These are phyloP conservation scores for Seira sanloemensis DNA, from an alignment of 2,888 invertebrate genomes.

Conservation along the genomic window DNA sequence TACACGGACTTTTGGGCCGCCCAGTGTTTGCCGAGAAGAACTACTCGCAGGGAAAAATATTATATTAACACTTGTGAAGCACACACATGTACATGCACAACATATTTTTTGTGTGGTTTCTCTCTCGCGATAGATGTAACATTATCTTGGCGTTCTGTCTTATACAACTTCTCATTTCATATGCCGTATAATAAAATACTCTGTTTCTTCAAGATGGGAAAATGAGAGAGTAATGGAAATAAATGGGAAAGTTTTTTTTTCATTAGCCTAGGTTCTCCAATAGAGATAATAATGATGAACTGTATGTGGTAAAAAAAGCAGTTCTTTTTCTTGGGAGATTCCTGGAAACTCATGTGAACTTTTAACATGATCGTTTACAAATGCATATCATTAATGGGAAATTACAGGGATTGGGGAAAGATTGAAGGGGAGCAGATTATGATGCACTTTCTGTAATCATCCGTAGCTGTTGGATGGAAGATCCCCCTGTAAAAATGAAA, in stretches of 20 bases:
- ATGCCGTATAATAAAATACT: constrained; percentile 2
- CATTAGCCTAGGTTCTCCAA: constrained; percentile 40
- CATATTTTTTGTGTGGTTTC: neutral
- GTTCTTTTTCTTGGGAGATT: constrained; percentile 6
- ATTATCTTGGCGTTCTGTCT: neutral
- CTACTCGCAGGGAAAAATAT: too few relatives aligned
- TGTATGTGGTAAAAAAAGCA: constrained; percentile 12
- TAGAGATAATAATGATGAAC: neutral
- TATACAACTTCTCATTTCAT: neutral
- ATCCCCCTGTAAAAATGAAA: too few relatives aligned
- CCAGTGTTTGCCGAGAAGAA: constrained; percentile 11
- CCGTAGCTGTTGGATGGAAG: too few relatives aligned
- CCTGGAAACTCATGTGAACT: constrained; percentile 46
- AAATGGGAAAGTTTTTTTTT: constrained; percentile 29
- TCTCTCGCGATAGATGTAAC: neutral
- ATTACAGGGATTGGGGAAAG: constrained; percentile 13
- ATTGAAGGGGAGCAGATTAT: neutral
- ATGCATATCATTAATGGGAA: neutral
- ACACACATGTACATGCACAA: neutral
- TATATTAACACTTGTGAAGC: constrained; percentile 56
- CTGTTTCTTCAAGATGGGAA: neutral
- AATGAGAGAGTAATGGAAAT: neutral
- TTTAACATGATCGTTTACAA: constrained; percentile 30
- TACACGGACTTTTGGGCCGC: constrained; percentile 46
- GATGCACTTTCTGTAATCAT: too few relatives aligned